A percentile compares a stretch with the other conserved stretches of the same genome.
Evolutionary conservation across 1,140 invertebrate genomes (phyloP).

Genomic region (Pollicipes pollicipes): DNA sequence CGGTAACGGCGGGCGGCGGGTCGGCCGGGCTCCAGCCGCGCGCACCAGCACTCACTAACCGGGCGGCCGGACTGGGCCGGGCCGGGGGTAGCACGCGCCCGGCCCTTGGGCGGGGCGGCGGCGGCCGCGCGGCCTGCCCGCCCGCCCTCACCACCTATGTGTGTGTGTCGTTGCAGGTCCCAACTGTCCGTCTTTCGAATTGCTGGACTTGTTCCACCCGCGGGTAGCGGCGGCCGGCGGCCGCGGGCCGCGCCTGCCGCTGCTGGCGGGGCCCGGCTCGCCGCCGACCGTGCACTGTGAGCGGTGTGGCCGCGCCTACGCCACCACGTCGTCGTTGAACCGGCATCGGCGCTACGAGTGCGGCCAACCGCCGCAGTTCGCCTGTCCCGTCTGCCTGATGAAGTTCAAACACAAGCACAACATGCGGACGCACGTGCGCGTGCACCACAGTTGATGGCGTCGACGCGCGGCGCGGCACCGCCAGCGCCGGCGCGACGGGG

Average conservation of each 20-base stretch:
- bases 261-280: too few species aligned
- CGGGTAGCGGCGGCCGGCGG: too few species aligned
- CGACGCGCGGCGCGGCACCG: too few species aligned
- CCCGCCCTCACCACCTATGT: background rate
- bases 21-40: background rate
- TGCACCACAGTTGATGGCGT: background rate
- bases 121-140: too few species aligned
- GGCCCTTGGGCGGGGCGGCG: too few species aligned
- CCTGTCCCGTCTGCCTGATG: background rate
- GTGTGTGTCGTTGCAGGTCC: background rate
- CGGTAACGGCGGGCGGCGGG: too few species aligned
- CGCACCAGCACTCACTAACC: background rate
- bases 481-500: too few species aligned
- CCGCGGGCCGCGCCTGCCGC: background rate
- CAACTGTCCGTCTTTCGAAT: background rate
- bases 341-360: slow-evolving; percentile 63
- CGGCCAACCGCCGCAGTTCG: slow-evolving; percentile 26
- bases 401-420: background rate
- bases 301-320: slow-evolving; percentile 40
- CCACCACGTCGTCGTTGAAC: slow-evolving; percentile 40
- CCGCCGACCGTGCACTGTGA: slow-evolving; percentile 24
- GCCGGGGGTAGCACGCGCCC: too few species aligned
- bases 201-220: background rate
- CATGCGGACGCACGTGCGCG: background rate
- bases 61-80: too few species aligned